phyloP scores from a whole-genome alignment of 2,797 vertebrate species.

The Parotocinclus haroldoi region DNA sequence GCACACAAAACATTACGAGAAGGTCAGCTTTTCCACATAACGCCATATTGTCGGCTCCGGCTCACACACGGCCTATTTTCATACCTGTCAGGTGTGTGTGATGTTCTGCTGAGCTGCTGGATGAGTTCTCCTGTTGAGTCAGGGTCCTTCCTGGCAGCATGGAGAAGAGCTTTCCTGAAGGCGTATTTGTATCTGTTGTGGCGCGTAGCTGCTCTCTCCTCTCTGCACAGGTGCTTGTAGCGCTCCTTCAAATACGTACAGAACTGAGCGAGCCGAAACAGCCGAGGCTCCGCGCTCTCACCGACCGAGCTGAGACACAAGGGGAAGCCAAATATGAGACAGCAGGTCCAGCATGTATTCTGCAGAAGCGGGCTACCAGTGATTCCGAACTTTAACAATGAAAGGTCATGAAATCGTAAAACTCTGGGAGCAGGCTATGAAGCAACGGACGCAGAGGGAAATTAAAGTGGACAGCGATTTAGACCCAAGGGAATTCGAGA shows the following conservation, averaged over 20 bases:
- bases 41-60: neutral
- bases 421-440: no score
- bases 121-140: slow-evolving; percentile 85
- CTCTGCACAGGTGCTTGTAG: slow-evolving; percentile 97
- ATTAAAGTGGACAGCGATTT: no score
- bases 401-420: no score
- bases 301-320: slow-evolving; percentile 68
- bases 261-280: slow-evolving; percentile 88
- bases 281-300: slow-evolving; percentile 76
- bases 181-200: slow-evolving; percentile 91
- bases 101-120: slow-evolving; percentile 77
- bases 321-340: neutral
- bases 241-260: slow-evolving; percentile 97
- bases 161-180: slow-evolving; percentile 91
- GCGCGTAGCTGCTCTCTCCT: slow-evolving; percentile 89
- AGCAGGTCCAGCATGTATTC: no score
- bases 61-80: neutral
- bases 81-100: slow-evolving; percentile 76
- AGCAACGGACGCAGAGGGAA: no score
- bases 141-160: slow-evolving; percentile 88
- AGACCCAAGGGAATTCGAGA: no score
- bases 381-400: no score
- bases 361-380: no score
- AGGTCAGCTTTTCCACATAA: no score
- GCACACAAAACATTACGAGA: no score